These are phyloP conservation scores for Acholoe squamosa DNA, from an alignment of 2,888 invertebrate species.

Conservation along the genomic window DNA sequence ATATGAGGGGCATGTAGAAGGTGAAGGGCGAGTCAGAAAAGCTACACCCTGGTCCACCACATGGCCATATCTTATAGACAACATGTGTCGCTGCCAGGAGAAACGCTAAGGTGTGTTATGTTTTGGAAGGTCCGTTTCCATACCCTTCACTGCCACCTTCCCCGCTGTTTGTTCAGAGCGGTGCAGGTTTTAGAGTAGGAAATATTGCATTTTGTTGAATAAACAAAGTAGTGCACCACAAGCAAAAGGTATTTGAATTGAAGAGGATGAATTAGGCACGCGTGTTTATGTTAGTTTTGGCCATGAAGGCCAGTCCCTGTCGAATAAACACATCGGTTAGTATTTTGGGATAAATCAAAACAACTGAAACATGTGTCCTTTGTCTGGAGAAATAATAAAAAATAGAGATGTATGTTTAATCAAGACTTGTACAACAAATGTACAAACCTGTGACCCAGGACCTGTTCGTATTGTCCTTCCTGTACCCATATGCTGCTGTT, in stretches of 20 bases:
- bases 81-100: not conserved
- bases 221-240: not conserved
- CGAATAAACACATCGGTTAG: constrained; percentile 10
- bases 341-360: not conserved
- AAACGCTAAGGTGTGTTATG: constrained; percentile 24
- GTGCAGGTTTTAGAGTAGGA: not conserved
- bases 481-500: not conserved
- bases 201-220: constrained; percentile 30
- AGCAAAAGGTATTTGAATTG: not conserved
- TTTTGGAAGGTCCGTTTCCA: constrained; percentile 27
- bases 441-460: not conserved
- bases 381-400: not conserved
- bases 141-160: not conserved
- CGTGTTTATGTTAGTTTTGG: constrained; percentile 24
- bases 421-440: not conserved
- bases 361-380: not conserved
- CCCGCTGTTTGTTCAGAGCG: not conserved
- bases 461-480: not conserved
- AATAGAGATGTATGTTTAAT: not conserved
- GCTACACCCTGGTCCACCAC: constrained; percentile 15
- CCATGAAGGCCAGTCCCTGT: not conserved
- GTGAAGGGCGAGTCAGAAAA: not conserved
- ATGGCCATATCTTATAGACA: constrained; percentile 30
- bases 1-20: constrained; percentile 24
- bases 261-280: constrained; percentile 1